Evolutionary conservation across 2,888 invertebrate species (phyloP), one percentile per base, ranked within the genome.

Genomic region (Poecilus cupreus): DNA sequence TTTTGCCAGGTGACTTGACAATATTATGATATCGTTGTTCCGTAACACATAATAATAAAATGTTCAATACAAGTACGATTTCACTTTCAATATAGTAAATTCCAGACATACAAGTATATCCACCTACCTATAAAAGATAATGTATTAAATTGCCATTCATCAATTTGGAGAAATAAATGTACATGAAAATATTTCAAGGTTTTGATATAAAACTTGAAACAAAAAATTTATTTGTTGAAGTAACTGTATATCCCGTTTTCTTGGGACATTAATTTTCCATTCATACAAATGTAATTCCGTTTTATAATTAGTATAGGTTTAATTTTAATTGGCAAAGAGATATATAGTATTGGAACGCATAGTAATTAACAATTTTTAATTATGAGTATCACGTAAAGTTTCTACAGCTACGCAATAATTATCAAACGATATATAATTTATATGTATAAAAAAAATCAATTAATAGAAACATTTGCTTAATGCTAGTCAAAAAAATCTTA

Each of bases 71-170:
- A 18, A 72, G 24, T 46, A 72, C 72, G 43, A 46, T 72, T 72
- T 72, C 72, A 72, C 72, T 72, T 72, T 72, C 72, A 46, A 46
- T 72, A 46, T 22, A 72, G 46, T 22, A 46, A 72, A 72, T 72
- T 72, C 72, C 72, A 46, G 20, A 20, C 72, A 72, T 68, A 37
- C 64, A 37, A 68, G n/a, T 43, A 37, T 72, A 13, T 22, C 72
- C 24, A 22, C 72, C 72, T 72, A 72, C 72, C 22, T 46, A 51
- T 51, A 51, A 16, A 43, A 13, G 18, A 51, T 51, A 18, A 51
- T 51, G 16, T 32, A 46, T 43, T 43, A 46, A 43, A 72, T 13
- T 16, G 22, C 72, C 43, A 72, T 72, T 72, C 72, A 72, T 72
- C 72, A 46, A 24, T 72, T 46, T 72, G 16, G 24, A 46, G 46